Evolutionary conservation across 1,140 invertebrate species (phyloP), one percentile per base, ranked within the genome.

Genomic region (Acromyrmex echinatior): DNA sequence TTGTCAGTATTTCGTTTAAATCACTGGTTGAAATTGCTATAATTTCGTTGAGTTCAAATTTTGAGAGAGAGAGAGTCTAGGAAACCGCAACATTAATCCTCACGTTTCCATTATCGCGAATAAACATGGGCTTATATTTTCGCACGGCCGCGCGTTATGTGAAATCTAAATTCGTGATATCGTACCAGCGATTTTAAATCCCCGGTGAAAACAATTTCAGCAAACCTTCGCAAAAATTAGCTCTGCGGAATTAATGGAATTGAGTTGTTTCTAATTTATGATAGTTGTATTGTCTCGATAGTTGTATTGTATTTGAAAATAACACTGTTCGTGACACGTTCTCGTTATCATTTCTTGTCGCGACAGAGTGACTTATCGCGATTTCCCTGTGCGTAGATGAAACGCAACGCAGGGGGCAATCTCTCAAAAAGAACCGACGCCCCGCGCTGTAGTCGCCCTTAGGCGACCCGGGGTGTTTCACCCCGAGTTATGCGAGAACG

Each of bases 401-500:
- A 88, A 82, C 74, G 65, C 79, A 53, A 86, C 81, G 62, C 39
- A 49, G 18, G n/a, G 12, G 31, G 14, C 16, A 71, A 45, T 1
- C 35, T 60, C 53, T 74, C 70, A 58, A 60, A 73, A 56, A 74
- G 80, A 62, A 51, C 18, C 70, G 70, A 51, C 56, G 18, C 39
- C 28, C 25, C 35, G 63, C 49, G 31, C 21, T 31, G 70, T 28
- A 62, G 58, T 56, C 14, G 31, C 66, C 49, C 68, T 2, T 35
- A 70, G 74, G 74, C 74, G 51, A 74, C 71, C 82, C 35, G 60
- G 68, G 91, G 31, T 74, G 78, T 25, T 53, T 82, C 45, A 65
- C 71, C 71, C 49, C 62, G 82, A 92, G 73, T 92, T 90, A 91
- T 87, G 86, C 89, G 73, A 79, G 73, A 74, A 76, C 81, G 56